Percentiles rank a stretch among this genome's conserved stretches.
These are phyloP conservation scores for Craniophora ligustri DNA, from an alignment of 2,888 invertebrate species.

Conservation along the genomic window DNA sequence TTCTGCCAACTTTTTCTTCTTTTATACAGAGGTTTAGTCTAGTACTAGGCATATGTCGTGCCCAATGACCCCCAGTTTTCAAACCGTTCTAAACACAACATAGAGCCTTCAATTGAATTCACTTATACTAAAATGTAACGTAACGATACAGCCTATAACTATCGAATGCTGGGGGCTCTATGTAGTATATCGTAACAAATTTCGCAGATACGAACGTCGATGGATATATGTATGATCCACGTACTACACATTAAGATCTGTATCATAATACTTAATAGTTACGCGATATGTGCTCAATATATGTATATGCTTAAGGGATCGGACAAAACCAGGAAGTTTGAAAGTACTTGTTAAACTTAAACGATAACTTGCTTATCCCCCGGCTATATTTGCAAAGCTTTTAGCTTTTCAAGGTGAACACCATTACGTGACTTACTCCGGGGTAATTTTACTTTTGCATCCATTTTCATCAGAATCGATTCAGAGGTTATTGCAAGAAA, in stretches of 20 bases:
- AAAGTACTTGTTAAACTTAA: slow-evolving; percentile 32
- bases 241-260: slow-evolving; percentile 42
- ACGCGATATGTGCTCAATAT: slow-evolving; percentile 26
- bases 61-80: too few species aligned
- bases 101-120: too few species aligned
- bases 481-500: not conserved
- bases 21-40: too few species aligned
- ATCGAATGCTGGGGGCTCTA: slow-evolving; percentile 27
- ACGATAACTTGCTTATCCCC: slow-evolving; percentile 20
- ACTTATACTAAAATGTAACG: too few species aligned
- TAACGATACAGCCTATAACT: slow-evolving; percentile 15
- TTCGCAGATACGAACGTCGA: slow-evolving; percentile 25
- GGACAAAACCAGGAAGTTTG: slow-evolving; percentile 31
- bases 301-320: slow-evolving; percentile 27
- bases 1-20: too few species aligned
- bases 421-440: not conserved
- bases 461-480: not conserved
- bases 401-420: slow-evolving; percentile 12
- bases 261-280: slow-evolving; percentile 40
- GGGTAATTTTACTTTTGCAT: not conserved
- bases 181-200: slow-evolving; percentile 32
- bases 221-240: slow-evolving; percentile 21
- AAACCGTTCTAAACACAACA: too few species aligned
- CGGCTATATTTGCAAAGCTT: slow-evolving; percentile 4
- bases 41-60: too few species aligned